Evolutionary conservation across 2,797 vertebrate genomes (phyloP).

Genomic region (Babyrousa celebensis): DNA sequence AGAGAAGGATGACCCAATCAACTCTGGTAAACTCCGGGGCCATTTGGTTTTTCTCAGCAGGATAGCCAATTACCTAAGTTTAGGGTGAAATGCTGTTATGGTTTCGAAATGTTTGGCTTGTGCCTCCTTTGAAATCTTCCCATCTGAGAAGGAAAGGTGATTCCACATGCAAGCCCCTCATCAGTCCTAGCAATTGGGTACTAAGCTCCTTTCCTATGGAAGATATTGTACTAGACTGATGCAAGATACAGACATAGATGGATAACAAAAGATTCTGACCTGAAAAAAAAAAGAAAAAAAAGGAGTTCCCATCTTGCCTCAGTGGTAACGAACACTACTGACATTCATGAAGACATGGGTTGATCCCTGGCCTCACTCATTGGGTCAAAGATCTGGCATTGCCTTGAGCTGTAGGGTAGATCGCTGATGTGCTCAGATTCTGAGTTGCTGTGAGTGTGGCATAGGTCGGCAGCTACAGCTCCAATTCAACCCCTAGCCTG

Average conservation of each 20-base stretch:
- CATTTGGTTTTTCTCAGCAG: neutral
- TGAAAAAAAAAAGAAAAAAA: too few relatives aligned
- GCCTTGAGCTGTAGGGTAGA: too few relatives aligned
- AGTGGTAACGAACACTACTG: too few relatives aligned
- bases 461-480: too few relatives aligned
- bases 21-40: neutral
- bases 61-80: neutral
- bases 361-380: too few relatives aligned
- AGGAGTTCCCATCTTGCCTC: too few relatives aligned
- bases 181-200: neutral
- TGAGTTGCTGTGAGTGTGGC: too few relatives aligned
- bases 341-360: too few relatives aligned
- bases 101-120: constrained; percentile 16
- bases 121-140: neutral
- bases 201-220: too few relatives aligned
- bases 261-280: neutral
- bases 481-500: too few relatives aligned
- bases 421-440: too few relatives aligned
- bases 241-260: neutral
- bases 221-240: neutral
- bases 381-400: too few relatives aligned
- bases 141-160: neutral
- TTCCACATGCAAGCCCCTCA: neutral
- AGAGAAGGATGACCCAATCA: neutral
- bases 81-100: neutral